Evolutionary conservation across 1,140 invertebrate species (phyloP).

Genomic region (Formica exsecta): DNA sequence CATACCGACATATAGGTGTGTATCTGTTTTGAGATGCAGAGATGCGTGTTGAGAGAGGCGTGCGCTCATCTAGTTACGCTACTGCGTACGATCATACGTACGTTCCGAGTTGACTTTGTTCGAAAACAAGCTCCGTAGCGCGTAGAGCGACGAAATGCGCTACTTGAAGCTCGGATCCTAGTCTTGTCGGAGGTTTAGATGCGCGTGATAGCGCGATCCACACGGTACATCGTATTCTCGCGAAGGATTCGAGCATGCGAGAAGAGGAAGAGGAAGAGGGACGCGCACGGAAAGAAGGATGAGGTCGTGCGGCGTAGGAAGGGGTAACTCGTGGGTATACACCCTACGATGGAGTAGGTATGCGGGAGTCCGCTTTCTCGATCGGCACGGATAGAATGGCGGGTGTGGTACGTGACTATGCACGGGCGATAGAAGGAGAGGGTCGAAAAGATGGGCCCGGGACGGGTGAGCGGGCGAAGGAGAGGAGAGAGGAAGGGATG

Average conservation of each 20-base stretch:
- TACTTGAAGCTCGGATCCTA: conserved; percentile 44
- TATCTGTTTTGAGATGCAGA: not conserved
- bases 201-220: conserved; percentile 75
- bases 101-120: conserved; percentile 53
- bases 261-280: conserved; percentile 1
- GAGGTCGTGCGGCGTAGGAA: conserved; percentile 23
- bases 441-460: conserved; percentile 68
- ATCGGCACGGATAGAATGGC: conserved; percentile 76
- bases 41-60: not conserved
- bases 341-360: conserved; percentile 72
- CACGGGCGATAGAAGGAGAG: conserved; percentile 69
- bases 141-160: conserved; percentile 41
- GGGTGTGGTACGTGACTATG: conserved; percentile 77
- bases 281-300: not conserved
- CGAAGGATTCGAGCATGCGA: conserved; percentile 23
- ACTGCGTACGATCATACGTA: conserved; percentile 33
- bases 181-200: conserved; percentile 73
- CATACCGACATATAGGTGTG: not conserved
- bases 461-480: not conserved
- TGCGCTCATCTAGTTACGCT: conserved; percentile 12
- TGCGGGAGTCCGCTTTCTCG: conserved; percentile 70
- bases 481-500: not conserved
- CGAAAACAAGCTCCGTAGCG: conserved; percentile 44
- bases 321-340: conserved; percentile 64
- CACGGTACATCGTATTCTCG: conserved; percentile 67